Percentiles rank a stretch among this genome's conserved stretches.
Conservation (phyloP, 2,888 invertebrate genomes). For the Athetis lepigone region DNA sequence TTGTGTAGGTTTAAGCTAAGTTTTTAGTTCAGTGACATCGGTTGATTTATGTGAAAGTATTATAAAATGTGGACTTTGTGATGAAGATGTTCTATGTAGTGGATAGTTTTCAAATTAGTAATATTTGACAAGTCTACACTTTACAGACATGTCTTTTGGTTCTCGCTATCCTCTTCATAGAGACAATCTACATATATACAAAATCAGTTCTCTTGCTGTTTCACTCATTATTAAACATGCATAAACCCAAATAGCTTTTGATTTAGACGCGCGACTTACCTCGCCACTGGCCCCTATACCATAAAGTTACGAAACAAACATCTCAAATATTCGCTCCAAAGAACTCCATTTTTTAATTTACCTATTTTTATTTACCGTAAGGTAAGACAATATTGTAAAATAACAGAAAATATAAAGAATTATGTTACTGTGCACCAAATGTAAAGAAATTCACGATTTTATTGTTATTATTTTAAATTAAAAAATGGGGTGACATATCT, state of each 20-base stretch:
- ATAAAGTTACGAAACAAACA: constrained; percentile 47
- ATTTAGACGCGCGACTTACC: constrained; percentile 47
- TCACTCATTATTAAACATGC: constrained; percentile 51
- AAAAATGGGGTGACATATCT: constrained; percentile 58
- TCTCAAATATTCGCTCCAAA: constrained; percentile 60
- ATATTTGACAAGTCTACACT: constrained; percentile 12
- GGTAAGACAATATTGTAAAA: constrained; percentile 52
- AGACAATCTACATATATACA: constrained; percentile 22
- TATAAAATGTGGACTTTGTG: constrained; percentile 50
- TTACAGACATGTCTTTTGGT: constrained; percentile 1
- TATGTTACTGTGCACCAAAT: constrained; percentile 39
- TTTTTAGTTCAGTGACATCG: constrained; percentile 62
- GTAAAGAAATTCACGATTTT: constrained; percentile 45
- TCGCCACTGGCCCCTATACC: constrained; percentile 50
- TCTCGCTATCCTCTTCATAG: constrained; percentile 19
- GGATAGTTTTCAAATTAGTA: constrained; percentile 12
- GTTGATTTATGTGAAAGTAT: constrained; percentile 68
- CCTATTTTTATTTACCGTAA: constrained; percentile 25
- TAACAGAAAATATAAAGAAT: constrained; percentile 31
- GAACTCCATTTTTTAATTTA: constrained; percentile 65
- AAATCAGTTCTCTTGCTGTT: constrained; percentile 24
- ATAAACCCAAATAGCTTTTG: constrained; percentile 52
- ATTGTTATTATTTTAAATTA: constrained; percentile 51
- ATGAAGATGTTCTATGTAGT: constrained; percentile 19
- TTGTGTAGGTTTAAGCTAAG: constrained; percentile 78